Evolutionary conservation across 1,140 invertebrate species (phyloP).

Genomic region (Nebria ingens): DNA sequence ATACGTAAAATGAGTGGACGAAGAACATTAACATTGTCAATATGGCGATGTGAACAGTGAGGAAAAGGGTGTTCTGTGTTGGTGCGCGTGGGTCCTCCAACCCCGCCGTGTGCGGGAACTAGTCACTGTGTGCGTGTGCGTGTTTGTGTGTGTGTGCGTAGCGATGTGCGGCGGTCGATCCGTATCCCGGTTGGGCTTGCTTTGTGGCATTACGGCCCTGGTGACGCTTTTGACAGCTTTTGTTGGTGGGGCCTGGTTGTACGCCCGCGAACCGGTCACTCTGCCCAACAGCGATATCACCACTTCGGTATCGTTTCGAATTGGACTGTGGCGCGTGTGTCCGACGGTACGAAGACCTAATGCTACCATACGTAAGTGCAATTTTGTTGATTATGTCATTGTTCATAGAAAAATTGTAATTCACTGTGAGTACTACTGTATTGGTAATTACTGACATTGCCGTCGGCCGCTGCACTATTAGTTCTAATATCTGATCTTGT

Average conservation of each 20-base stretch:
- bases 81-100: no score
- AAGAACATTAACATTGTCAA: no score
- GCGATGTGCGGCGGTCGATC: conserved; percentile 6
- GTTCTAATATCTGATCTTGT: no score
- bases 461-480: no score
- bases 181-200: conserved; percentile 35
- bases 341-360: conserved; percentile 33
- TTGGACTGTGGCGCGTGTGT: conserved; percentile 41
- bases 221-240: conserved; percentile 37
- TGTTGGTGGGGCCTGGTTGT: conserved; percentile 40
- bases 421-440: background rate
- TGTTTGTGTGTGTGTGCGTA: no score
- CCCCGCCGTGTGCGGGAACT: no score
- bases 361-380: conserved; percentile 31
- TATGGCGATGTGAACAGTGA: no score
- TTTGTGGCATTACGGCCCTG: conserved; percentile 34
- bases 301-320: conserved; percentile 35
- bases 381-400: conserved; percentile 13
- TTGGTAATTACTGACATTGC: background rate
- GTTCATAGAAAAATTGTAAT: conserved; percentile 11
- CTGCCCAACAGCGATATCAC: conserved; percentile 35
- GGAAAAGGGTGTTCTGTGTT: no score
- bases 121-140: no score
- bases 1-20: no score
- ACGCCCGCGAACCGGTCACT: conserved; percentile 37